Percentiles rank a stretch among this genome's conserved stretches.
Conservation (phyloP, 1,140 invertebrate genomes). For the Calephelis nemesis region DNA sequence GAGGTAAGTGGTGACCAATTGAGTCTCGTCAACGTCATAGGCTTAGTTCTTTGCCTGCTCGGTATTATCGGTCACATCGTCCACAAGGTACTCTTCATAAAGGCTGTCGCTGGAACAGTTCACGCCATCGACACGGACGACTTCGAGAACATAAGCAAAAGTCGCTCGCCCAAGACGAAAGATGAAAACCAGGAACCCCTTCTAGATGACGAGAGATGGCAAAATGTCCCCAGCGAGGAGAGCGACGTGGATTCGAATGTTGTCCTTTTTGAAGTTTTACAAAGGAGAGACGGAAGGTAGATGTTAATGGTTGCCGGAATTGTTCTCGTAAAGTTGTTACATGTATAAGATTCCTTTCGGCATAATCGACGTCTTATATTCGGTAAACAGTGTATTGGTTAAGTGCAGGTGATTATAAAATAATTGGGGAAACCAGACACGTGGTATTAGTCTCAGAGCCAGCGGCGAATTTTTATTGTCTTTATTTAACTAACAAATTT, state of each 20-base stretch:
- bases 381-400: slow-evolving; percentile 5
- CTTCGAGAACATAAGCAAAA: slow-evolving; percentile 44
- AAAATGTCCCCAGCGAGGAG: slow-evolving; percentile 48
- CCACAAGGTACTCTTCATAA: slow-evolving; percentile 83
- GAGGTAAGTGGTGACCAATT: slow-evolving; percentile 92
- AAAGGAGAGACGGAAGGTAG: slow-evolving; percentile 62
- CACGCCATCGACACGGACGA: slow-evolving; percentile 52
- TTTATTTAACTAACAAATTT: no score
- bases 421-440: not conserved
- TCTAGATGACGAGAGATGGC: slow-evolving; percentile 53
- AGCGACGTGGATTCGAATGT: slow-evolving; percentile 67
- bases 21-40: slow-evolving; percentile 90
- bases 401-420: not conserved
- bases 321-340: not conserved
- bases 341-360: not conserved
- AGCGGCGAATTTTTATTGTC: no score
- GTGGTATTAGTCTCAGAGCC: no score
- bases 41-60: slow-evolving; percentile 91
- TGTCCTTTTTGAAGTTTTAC: slow-evolving; percentile 65
- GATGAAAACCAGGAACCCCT: slow-evolving; percentile 57
- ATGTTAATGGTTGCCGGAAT: not conserved
- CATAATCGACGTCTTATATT: not conserved
- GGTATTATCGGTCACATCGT: slow-evolving; percentile 94
- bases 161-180: slow-evolving; percentile 38
- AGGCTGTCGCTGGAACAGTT: slow-evolving; percentile 49